Evolutionary conservation across 2,113 vertebrate genomes (phyloP).

Genomic region (Malurus melanocephalus): DNA sequence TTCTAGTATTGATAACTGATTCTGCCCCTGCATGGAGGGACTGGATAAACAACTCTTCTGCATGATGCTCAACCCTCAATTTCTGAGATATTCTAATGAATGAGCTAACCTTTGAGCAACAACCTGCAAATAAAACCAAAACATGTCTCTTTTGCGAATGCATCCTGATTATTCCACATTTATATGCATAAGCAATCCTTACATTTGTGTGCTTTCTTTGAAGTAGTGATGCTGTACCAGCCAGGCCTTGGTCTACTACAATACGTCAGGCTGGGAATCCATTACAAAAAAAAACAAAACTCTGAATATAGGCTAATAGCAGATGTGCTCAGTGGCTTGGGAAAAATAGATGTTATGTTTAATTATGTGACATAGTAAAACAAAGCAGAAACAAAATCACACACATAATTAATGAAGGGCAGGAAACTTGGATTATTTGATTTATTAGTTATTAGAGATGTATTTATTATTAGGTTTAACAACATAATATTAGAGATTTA

Average conservation of each 20-base stretch:
- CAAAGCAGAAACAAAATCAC: background rate
- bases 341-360: background rate
- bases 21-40: background rate
- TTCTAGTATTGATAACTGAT: background rate
- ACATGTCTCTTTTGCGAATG: background rate
- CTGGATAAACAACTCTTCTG: background rate
- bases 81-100: background rate
- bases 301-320: background rate
- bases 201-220: background rate
- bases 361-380: constrained; percentile 5
- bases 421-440: background rate
- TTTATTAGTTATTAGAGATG: background rate
- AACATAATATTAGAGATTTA: background rate
- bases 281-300: background rate
- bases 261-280: background rate
- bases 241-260: background rate
- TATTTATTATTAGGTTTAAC: background rate
- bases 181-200: background rate
- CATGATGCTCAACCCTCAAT: background rate
- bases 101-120: background rate
- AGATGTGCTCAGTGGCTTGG: background rate
- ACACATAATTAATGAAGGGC: background rate
- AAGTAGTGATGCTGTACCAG: background rate
- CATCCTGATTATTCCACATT: background rate
- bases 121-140: background rate